Base-by-base conservation (phyloP, 2,888 invertebrate species). In the Phyllotreta cruciferae region DNA sequence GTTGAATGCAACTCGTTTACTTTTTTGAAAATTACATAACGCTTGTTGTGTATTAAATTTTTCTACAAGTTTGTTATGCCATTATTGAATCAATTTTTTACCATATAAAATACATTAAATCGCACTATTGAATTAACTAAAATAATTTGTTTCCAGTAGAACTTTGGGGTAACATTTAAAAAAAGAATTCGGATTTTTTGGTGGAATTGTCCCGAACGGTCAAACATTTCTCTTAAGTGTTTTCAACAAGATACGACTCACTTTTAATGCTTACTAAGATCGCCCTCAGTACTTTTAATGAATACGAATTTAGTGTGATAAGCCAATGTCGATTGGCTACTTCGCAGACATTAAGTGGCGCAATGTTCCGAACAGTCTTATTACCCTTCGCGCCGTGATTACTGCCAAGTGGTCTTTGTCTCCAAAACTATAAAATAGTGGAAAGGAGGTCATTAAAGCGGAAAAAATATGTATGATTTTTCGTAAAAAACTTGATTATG, bases 181-280 rank as follows among this genome's bases (percentile, higher is more conserved):
- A n/a, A n/a, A n/a, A 44, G 57, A 60, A 62, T 66, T 62, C 61
- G 66, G 66, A 67, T 67, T 66, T 69, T 64, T 64, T 45, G 58
- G 56, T 58, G 62, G 52, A 60, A 60, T 60, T 52, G 35, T 52
- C 9, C 10, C 2, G 44, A 14, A 45, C 35, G 41, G 52, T n/a
- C 36, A 5, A 58, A 36, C 36, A 44, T 52, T 60, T 60, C 60
- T 52, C 60, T 58, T 53, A 60, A 60, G 52, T 60, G 60, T 60
- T 60, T 60, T 60, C 52, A 37, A 14, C 38, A 58, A 42, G 57
- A 64, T 62, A 61, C 57, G 57, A 42, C 61, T 47, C 45, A 49
- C 66, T 58, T 61, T 66, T 63, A 63, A 66, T 63, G 61, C 41
- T 57, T 37, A 47, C 58, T 55, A 56, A 47, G 50, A 60, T 49